phyloP scores from a whole-genome alignment of 2,888 invertebrate genomes.

The Emmelina monodactyla region DNA sequence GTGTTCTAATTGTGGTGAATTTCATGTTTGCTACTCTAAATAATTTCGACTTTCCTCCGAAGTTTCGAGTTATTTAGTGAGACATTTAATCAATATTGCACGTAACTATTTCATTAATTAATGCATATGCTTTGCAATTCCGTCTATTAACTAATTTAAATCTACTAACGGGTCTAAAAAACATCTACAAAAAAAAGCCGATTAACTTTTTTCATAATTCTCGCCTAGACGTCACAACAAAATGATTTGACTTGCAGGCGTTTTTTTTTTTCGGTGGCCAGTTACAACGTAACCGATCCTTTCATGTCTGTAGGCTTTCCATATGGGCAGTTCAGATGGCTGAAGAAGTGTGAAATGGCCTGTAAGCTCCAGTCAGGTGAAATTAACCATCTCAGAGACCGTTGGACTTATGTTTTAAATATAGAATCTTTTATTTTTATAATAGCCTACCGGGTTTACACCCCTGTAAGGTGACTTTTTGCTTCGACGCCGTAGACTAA shows the following conservation, averaged over 20 bases:
- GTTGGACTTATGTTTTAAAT: conserved; percentile 33
- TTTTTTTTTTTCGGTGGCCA: conserved; percentile 26
- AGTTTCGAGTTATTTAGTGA: no score
- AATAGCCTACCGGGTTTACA: conserved; percentile 27
- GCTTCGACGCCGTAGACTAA: neutral
- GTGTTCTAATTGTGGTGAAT: conserved; percentile 18
- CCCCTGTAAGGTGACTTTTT: neutral
- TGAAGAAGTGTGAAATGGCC: conserved; percentile 55
- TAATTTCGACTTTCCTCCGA: no score
- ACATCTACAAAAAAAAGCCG: no score
- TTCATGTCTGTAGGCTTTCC: conserved; percentile 50
- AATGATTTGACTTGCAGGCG: conserved; percentile 9
- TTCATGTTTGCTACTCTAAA: conserved; percentile 6
- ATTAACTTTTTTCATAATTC: no score
- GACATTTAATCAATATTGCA: no score
- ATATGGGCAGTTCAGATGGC: conserved; percentile 44
- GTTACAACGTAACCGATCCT: conserved; percentile 24
- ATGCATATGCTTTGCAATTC: no score
- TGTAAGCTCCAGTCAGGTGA: conserved; percentile 55
- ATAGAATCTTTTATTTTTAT: conserved; percentile 41
- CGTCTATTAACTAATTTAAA: no score
- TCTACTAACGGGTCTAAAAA: no score
- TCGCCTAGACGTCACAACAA: no score
- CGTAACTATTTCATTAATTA: no score
- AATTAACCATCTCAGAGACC: conserved; percentile 25